Base-by-base conservation (phyloP, 2,113 vertebrate species). In the Hippocampus guttulatus region DNA sequence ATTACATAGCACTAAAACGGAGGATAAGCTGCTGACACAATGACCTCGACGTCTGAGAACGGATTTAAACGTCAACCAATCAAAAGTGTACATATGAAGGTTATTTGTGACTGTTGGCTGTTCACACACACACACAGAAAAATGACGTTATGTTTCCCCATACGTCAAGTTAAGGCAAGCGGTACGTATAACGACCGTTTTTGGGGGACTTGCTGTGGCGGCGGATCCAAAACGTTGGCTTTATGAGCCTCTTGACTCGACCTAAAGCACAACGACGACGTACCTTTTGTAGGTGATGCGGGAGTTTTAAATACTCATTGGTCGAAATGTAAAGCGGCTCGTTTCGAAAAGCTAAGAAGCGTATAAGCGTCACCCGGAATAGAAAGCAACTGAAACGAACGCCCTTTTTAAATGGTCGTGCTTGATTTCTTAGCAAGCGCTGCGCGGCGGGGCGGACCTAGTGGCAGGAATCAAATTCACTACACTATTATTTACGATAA, bases 21-120 rank as follows among this genome's bases (percentile, higher is more conserved):
- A 40, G 20, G 67, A 27, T 60, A n/a, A 52, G 66, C 78, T 61
- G 60, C 60, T 67, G 55, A 21, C 65, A 23, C 65, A 80, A 63
- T 68, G 64, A 63, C 25, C 65, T 81, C 75, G 85, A 80, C 82
- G 85, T 86, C 81, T 79, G 16, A 71, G 16, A 77, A 77, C 74
- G 57, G 1, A 23, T 27, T 58, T 21, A 63, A 62, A 71, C 77
- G 76, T 73, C 79, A 79, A 33, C 8, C 27, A 30, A 33, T 33
- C 58, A 61, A 61, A 74, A 60, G 52, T 64, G n/a, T 21, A 30
- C 55, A 54, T 33, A 33, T 25, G 62, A n/a, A 64, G 7, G 33
- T 64, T 54, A 70, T 58, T 40, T 70, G 16, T 74, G 15, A 57
- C 20, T 2, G 21, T 38, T 38, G 33, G 33, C 33, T 38, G 33